Conservation (phyloP, 2,888 invertebrate genomes). For the Poecilobothrus nobilitatus region DNA sequence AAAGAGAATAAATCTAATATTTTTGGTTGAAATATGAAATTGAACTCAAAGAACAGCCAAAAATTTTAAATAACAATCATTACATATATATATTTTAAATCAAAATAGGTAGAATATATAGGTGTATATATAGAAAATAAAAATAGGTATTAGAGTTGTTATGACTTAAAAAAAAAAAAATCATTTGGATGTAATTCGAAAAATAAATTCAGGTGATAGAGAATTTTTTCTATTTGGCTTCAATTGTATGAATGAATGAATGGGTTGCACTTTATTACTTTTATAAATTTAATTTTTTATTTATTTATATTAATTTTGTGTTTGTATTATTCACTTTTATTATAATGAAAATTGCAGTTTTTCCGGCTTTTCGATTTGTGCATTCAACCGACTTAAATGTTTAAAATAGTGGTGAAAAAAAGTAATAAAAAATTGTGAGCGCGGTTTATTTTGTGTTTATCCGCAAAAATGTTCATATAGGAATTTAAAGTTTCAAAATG, state of each 20-base stretch:
- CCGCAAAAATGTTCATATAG: neutral
- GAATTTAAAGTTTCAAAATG: constrained; percentile 5
- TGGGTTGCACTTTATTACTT: neutral
- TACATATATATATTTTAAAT: neutral
- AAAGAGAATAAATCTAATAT: neutral
- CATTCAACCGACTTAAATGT: constrained; percentile 8
- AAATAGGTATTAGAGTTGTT: too few species aligned
- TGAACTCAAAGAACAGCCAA: neutral
- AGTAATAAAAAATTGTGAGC: neutral
- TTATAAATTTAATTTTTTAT: neutral
- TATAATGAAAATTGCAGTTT: constrained; percentile 7
- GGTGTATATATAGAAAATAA: too few species aligned
- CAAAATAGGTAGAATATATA: too few species aligned
- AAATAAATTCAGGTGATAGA: neutral
- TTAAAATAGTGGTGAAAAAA: constrained; percentile 9
- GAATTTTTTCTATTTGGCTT: neutral
- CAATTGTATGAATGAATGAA: neutral
- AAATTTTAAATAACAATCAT: neutral
- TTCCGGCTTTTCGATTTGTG: constrained; percentile 7
- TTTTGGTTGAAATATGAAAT: neutral
- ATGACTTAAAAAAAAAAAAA: too few species aligned
- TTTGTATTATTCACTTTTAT: neutral
- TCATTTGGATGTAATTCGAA: too few species aligned
- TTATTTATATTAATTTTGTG: neutral
- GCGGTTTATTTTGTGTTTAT: constrained; percentile 4